Evolutionary conservation across 2,113 vertebrate species (phyloP), one percentile per base, ranked within the genome.

Genomic region (Ictalurus punctatus): DNA sequence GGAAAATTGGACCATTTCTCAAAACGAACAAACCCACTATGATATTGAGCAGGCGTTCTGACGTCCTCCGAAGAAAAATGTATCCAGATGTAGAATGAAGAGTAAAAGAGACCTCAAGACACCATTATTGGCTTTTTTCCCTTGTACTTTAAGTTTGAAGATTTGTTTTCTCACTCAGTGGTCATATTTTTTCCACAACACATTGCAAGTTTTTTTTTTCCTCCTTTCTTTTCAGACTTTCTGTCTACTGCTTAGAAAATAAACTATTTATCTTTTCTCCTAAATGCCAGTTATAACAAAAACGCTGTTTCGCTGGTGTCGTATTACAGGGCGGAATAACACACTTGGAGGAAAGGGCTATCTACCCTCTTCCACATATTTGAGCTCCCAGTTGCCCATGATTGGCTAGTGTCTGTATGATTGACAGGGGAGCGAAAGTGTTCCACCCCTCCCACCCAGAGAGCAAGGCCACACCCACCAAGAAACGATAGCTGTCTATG

Each of bases 1-100:
- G 84, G 52, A 56, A 78, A 67, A 87, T 87, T 83, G 79, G 80
- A 58, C 86, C 86, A 88, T 88, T 87, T 81, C 65, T 81, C 79
- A 73, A 83, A 69, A 83, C 40, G 80, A 88, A 88, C 63, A 87
- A 87, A 69, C 65, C 48, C 27, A 27, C 86, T 59, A 71, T 83
- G 74, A 88, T 88, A 83, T 44, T 59, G 54, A 83, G 71, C 30
- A 71, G 79, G 52, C 86, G 40, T 71, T 54, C 86, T 88, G 86
- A 71, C 65, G 73, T 83, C 21, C 63, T 56, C 48, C 16, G 5
- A 88, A 83, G 86, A 88, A 61, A 82, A 88, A 88, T 88, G 52
- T 56, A 44, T 59, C 86, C 86, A 83, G 86, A 88, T 88, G 86
- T 83, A 58, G 65, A 73, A 88, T 44, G 34, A 27, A 73, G 76